phyloP scores from a whole-genome alignment of 2,113 vertebrate genomes.

The Hypocryptadius cinnamomeus region DNA sequence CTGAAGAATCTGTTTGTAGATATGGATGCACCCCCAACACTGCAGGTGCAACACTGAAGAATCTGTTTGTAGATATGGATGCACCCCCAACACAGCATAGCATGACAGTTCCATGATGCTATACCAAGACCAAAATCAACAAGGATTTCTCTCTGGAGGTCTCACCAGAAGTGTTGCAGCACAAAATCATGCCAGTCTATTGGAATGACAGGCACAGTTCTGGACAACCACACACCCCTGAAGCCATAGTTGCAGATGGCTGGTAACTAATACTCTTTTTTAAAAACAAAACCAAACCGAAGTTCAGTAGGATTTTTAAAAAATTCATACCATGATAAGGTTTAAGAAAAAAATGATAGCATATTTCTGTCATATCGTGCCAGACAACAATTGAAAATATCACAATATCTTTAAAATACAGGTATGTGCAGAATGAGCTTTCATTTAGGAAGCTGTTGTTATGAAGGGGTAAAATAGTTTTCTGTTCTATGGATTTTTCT shows the following conservation, averaged over 20 bases:
- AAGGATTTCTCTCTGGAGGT: neutral
- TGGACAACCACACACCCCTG: neutral
- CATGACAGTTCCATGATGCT: neutral
- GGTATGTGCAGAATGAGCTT: neutral
- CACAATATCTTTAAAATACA: neutral
- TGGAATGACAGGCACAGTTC: neutral
- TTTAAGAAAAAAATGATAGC: neutral
- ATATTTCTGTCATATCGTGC: neutral
- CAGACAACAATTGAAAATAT: neutral
- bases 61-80: neutral
- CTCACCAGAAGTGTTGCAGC: neutral
- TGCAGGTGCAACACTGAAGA: neutral
- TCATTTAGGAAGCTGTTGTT: neutral
- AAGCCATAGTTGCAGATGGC: neutral
- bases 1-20: constrained; percentile 2
- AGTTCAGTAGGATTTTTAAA: neutral
- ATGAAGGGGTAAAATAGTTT: neutral
- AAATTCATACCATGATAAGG: neutral
- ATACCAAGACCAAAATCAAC: neutral
- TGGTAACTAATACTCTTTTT: neutral
- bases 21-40: neutral
- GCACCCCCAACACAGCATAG: neutral
- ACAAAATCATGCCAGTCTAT: neutral
- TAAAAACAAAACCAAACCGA: neutral
- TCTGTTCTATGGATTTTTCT: neutral